Percentiles rank a stretch among this genome's conserved stretches.
phyloP scores from a whole-genome alignment of 1,140 invertebrate species.

The Hydropsyche tenuis region DNA sequence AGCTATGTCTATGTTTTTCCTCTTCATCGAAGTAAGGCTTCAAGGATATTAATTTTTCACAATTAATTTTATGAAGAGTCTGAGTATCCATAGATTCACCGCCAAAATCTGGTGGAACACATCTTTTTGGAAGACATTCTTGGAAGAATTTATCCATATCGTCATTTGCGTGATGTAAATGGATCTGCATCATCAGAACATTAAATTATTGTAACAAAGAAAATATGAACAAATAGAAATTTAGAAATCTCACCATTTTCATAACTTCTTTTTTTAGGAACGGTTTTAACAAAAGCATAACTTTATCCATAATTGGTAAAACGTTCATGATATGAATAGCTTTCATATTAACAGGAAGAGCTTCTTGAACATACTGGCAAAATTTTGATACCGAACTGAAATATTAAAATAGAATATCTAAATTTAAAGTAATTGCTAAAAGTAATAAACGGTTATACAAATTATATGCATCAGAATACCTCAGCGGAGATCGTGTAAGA shows the following conservation, averaged over 20 bases:
- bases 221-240: background rate
- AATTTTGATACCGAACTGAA: conserved; percentile 42
- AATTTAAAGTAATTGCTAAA: too few relatives aligned
- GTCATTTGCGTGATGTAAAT: conserved; percentile 58
- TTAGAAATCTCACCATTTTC: conserved; percentile 35
- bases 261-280: conserved; percentile 43
- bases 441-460: background rate
- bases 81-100: conserved; percentile 57
- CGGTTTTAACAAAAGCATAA: conserved; percentile 42
- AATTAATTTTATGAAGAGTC: conserved; percentile 57
- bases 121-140: conserved; percentile 55
- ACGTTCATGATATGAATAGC: conserved; percentile 45
- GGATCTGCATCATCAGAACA: conserved; percentile 53
- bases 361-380: conserved; percentile 47
- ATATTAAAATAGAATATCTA: conserved; percentile 17
- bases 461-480: conserved; percentile 50
- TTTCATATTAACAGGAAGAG: conserved; percentile 43
- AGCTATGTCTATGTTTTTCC: conserved; percentile 33
- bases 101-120: conserved; percentile 56
- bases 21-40: conserved; percentile 56
- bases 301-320: conserved; percentile 42
- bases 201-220: conserved; percentile 1
- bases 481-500: conserved; percentile 64
- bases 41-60: conserved; percentile 53
- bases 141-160: conserved; percentile 58